Percentiles rank a stretch among this genome's conserved stretches.
phyloP scores from a whole-genome alignment of 2,113 vertebrate species.

The Tragelaphus imberbis region DNA sequence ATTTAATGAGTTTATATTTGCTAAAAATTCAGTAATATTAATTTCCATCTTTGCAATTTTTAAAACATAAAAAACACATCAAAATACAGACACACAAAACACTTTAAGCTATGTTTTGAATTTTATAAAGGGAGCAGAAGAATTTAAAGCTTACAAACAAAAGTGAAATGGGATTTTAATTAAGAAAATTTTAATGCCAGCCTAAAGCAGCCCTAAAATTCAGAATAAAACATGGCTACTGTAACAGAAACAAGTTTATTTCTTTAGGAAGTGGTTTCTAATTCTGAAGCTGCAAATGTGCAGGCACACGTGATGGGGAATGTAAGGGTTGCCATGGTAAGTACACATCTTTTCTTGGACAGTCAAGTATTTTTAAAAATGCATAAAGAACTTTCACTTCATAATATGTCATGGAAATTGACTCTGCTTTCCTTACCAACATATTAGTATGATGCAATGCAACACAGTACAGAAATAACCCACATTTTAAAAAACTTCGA shows the following conservation, averaged over 20 bases:
- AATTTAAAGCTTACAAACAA: slow-evolving; percentile 37
- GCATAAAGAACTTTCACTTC: slow-evolving; percentile 58
- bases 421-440: slow-evolving; percentile 25
- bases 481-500: slow-evolving; percentile 22
- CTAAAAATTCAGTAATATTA: neutral
- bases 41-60: neutral
- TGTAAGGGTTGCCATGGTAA: slow-evolving; percentile 82
- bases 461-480: slow-evolving; percentile 21
- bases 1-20: neutral
- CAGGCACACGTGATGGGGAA: slow-evolving; percentile 45
- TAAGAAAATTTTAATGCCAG: slow-evolving; percentile 22
- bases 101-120: neutral
- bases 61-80: neutral
- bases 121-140: slow-evolving; percentile 16
- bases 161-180: slow-evolving; percentile 8
- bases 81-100: neutral
- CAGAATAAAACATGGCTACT: slow-evolving; percentile 50
- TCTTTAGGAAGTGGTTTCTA: slow-evolving; percentile 73
- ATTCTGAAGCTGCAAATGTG: slow-evolving; percentile 73
- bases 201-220: neutral
- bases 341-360: slow-evolving; percentile 67
- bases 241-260: slow-evolving; percentile 50
- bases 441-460: slow-evolving; percentile 38
- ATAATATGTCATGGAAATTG: slow-evolving; percentile 61
- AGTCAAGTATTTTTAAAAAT: slow-evolving; percentile 61